These are phyloP conservation scores for Mesorhabditis belari DNA, from an alignment of 2,888 invertebrate species.

Conservation along the genomic window DNA sequence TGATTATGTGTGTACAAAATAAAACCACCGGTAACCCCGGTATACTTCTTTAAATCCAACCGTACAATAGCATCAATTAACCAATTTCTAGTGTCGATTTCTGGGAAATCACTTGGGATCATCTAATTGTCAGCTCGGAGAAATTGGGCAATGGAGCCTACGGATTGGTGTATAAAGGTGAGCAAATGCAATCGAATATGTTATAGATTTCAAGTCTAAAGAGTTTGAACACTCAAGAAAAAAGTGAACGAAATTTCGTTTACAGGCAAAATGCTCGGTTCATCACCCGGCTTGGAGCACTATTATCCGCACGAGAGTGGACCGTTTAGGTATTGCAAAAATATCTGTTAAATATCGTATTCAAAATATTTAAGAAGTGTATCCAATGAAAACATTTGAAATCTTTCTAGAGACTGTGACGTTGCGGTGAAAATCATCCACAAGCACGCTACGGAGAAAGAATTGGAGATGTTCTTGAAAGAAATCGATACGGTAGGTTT, in stretches of 20 bases:
- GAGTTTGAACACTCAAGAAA: not conserved
- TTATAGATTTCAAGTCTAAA: not conserved
- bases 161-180: constrained; percentile 38
- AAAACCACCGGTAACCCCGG: too few relatives aligned
- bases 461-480: constrained; percentile 32
- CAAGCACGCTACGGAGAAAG: constrained; percentile 37
- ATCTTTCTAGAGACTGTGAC: constrained; percentile 16
- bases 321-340: not conserved
- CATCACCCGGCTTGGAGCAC: constrained; percentile 40
- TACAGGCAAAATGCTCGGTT: constrained; percentile 39
- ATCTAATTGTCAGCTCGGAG: constrained; percentile 41
- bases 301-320: constrained; percentile 24
- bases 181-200: too few relatives aligned
- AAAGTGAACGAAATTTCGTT: not conserved
- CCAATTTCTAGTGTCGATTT: constrained; percentile 36
- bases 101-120: constrained; percentile 45
- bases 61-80: too few relatives aligned
- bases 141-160: constrained; percentile 45
- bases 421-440: constrained; percentile 41
- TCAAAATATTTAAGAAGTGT: too few relatives aligned
- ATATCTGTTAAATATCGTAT: too few relatives aligned
- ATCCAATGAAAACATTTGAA: not conserved
- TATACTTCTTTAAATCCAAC: too few relatives aligned
- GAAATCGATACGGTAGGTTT: constrained; percentile 36
- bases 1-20: too few relatives aligned